Base-by-base conservation (phyloP, 1,140 invertebrate genomes). In the Drosophila parabipectinata region DNA sequence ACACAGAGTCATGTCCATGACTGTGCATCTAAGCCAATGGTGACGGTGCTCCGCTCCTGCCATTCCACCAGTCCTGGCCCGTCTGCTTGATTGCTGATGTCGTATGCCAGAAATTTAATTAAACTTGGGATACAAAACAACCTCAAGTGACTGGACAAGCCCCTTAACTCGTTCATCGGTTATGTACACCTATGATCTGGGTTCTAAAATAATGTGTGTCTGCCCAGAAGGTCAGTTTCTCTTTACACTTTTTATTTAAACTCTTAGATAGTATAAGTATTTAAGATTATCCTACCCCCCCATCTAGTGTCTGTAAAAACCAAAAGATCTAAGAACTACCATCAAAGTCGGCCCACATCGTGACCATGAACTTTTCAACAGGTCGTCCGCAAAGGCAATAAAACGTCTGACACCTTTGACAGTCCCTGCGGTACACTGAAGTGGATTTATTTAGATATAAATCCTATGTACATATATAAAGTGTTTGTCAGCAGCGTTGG, bases 351-450 rank as follows among this genome's bases (percentile, higher is more conserved):
- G 32, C 18, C 41, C 15, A 37, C 44, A 32, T 47, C 64, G 58
- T 84, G 82, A 82, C 83, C 82, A 74, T 81, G 78, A 81, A 88
- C 83, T 82, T 85, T 87, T 85, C 82, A 88, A 72, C 82, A 82
- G 82, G 78, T 87, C 79, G 69, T 85, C 83, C 74, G 50, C 37
- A 59, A 44, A 50, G 52, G 79, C 71, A 64, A 87, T 85, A 87
- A 85, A 85, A 85, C 78, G 83, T 85, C 82, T 85, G 82, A 78
- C 82, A 85, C 82, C 82, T 85, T 81, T 85, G 68, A 74, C 72
- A 64, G 73, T 62, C 61, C 26, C 78, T 56, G 54, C 56, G 63
- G 72, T 48, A 32, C 54, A 45, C 50, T 51, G 61, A 14, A 44
- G 41, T 44, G 14, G 41, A 44, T 44, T 44, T 44, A 50, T 50